Evolutionary conservation across 2,797 vertebrate species (phyloP).

Genomic region (Sebastes diploproa): DNA sequence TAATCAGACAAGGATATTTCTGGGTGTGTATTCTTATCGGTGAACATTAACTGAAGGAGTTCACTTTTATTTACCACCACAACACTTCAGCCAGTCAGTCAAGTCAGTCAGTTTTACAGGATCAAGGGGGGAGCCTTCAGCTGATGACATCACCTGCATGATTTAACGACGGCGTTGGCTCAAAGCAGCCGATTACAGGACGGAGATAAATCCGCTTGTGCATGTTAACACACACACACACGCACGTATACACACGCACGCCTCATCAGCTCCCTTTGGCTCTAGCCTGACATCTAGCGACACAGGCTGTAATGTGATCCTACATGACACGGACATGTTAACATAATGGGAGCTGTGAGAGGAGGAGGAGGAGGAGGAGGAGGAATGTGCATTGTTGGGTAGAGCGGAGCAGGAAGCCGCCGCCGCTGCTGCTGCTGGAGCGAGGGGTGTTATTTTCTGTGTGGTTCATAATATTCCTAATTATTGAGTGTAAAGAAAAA

Average conservation of each 20-base stretch:
- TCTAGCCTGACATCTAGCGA: constrained; percentile 97
- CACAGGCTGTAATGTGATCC: constrained; percentile 59
- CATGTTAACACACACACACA: constrained; percentile 21
- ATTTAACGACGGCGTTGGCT: constrained; percentile 46
- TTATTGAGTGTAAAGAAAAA: constrained; percentile 28
- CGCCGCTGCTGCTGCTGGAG: not conserved
- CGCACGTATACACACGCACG: constrained; percentile 13
- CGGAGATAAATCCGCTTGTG: constrained; percentile 30
- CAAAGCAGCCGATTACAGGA: constrained; percentile 40
- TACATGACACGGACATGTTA: constrained; percentile 54
- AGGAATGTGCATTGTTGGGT: constrained; percentile 4
- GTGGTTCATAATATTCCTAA: constrained; percentile 18
- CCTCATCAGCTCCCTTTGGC: constrained; percentile 75
- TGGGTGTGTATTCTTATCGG: not conserved
- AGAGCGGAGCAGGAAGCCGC: not conserved
- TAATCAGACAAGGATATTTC: not conserved
- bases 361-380: not conserved
- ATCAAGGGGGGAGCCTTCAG: constrained; percentile 5
- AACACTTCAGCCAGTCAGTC: not conserved
- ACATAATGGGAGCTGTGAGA: constrained; percentile 24
- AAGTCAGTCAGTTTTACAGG: not conserved
- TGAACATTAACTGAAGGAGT: not conserved
- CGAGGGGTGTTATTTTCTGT: not conserved
- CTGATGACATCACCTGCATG: constrained; percentile 60
- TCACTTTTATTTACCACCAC: constrained; percentile 15